Percentiles rank a stretch among this genome's conserved stretches.
Conservation (phyloP, 2,888 invertebrate genomes). For the Eupithecia dodoneata region DNA sequence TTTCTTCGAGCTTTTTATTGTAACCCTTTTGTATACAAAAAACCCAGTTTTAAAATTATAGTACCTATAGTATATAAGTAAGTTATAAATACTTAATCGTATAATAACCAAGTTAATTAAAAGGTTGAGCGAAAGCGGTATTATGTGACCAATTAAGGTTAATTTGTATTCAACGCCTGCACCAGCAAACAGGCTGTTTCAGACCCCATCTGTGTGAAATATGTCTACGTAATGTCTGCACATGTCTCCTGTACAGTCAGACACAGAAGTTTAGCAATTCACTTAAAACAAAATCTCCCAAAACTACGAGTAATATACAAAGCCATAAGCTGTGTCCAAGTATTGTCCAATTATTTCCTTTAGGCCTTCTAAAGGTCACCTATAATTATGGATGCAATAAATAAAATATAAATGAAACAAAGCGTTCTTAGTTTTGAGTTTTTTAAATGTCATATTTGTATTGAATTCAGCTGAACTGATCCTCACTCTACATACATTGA, state of each 20-base stretch:
- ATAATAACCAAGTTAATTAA: conserved; percentile 41
- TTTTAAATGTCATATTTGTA: not conserved
- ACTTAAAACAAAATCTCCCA: not conserved
- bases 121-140: conserved; percentile 42
- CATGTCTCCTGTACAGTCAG: conserved; percentile 14
- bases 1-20: too few relatives aligned
- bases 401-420: not conserved
- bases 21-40: too few relatives aligned
- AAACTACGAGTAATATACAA: not conserved
- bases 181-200: conserved; percentile 41
- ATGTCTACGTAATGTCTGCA: conserved; percentile 50
- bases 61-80: not conserved
- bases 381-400: too few relatives aligned
- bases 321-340: not conserved
- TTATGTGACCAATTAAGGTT: conserved; percentile 36
- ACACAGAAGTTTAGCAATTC: not conserved
- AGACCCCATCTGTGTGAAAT: conserved; percentile 54
- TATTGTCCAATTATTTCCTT: not conserved
- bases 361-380: not conserved
- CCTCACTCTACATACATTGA: not conserved
- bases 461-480: not conserved
- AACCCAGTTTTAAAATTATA: too few relatives aligned
- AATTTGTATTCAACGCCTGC: conserved; percentile 47
- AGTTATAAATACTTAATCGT: conserved; percentile 6
- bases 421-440: not conserved